A percentile compares a stretch with the other conserved stretches of the same genome.
Evolutionary conservation across 2,797 vertebrate genomes (phyloP).

Genomic region (Acropternis orthonyx): DNA sequence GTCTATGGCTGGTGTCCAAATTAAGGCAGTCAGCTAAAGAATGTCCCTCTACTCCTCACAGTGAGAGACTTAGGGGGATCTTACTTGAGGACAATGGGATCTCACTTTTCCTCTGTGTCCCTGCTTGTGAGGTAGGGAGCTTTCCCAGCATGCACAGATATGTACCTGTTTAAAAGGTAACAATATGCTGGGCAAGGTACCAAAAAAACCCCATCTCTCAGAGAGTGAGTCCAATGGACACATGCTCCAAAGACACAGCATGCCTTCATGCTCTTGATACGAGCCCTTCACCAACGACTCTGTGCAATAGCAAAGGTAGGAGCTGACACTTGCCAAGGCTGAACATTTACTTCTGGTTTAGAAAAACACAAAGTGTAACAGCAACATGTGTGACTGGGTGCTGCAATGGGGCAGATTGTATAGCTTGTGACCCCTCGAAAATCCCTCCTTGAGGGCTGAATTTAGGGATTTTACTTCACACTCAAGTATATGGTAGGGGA

Average conservation of each 20-base stretch:
- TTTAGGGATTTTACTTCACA: neutral
- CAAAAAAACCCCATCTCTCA: neutral
- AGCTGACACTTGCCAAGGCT: neutral
- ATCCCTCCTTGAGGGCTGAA: neutral
- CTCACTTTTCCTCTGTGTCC: neutral
- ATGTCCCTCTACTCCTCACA: fast-evolving
- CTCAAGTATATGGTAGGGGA: neutral
- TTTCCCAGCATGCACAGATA: neutral
- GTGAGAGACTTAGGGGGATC: neutral
- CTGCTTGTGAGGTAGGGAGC: neutral
- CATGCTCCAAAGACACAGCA: fast-evolving
- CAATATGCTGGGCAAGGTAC: neutral
- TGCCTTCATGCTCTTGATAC: fast-evolving
- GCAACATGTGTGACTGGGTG: neutral
- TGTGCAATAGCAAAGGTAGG: neutral
- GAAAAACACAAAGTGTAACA: neutral
- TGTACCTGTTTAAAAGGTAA: neutral
- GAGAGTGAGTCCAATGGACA: neutral
- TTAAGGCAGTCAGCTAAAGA: neutral
- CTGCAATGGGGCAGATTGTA: fast-evolving
- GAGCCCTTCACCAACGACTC: neutral
- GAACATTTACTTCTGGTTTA: neutral
- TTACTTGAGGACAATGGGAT: neutral
- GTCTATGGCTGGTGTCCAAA: neutral
- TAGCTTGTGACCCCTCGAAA: neutral